Evolutionary conservation across 2,888 invertebrate species (phyloP).

Genomic region (Thymelicus lineola): DNA sequence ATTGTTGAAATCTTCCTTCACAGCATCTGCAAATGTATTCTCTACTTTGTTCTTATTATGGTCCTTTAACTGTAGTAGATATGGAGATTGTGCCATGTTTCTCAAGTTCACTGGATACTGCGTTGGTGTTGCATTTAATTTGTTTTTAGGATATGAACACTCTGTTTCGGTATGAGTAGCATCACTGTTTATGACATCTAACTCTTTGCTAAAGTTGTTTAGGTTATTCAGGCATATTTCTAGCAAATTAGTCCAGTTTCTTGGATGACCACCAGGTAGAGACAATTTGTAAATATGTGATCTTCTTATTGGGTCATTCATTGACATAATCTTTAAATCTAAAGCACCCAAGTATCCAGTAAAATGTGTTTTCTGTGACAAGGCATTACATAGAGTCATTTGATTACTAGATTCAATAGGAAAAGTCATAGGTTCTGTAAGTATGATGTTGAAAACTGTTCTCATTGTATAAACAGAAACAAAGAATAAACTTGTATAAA

Average conservation of each 20-base stretch:
- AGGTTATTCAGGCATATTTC: constrained; percentile 87
- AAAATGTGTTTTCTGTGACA: constrained; percentile 87
- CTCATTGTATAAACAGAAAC: constrained; percentile 89
- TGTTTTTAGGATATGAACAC: constrained; percentile 49
- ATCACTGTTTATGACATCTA: constrained; percentile 81
- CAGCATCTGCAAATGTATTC: constrained; percentile 61
- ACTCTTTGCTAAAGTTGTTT: constrained; percentile 87
- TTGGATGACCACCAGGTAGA: constrained; percentile 94
- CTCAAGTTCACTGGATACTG: constrained; percentile 60
- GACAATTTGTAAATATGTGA: constrained; percentile 89
- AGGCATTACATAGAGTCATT: constrained; percentile 86
- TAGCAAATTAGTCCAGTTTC: constrained; percentile 92
- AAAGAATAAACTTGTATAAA: constrained; percentile 88
- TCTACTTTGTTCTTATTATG: constrained; percentile 67
- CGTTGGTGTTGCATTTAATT: constrained; percentile 53
- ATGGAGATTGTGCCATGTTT: constrained; percentile 70
- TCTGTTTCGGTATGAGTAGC: constrained; percentile 55
- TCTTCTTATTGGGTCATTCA: constrained; percentile 86
- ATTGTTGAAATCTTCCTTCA: constrained; percentile 75
- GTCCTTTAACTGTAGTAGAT: constrained; percentile 68
- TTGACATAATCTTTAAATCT: constrained; percentile 88
- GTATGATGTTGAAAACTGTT: constrained; percentile 88
- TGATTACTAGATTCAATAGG: constrained; percentile 81
- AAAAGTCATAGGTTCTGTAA: constrained; percentile 89
- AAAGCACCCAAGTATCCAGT: constrained; percentile 91